Base-by-base conservation (phyloP, 1,140 invertebrate genomes). In the Drosophila jambulina region DNA sequence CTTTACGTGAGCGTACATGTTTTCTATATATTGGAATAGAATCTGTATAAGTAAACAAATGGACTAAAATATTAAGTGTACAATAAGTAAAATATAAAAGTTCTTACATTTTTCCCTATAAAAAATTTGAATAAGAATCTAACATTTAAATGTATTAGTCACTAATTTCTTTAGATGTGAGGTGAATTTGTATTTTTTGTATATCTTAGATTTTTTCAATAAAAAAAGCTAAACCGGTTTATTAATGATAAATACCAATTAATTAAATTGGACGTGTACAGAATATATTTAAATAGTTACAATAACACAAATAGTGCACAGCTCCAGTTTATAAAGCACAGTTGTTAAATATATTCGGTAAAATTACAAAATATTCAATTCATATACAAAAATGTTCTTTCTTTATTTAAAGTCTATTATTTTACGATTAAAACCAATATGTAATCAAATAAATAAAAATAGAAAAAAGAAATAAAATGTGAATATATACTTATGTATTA, bases 1-100 rank as follows among this genome's bases (percentile, higher is more conserved):
- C 19, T 79, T 75, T 78, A 63, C 80, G 69, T 90, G 64, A 91
- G 53, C 38, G 25, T 19, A 19, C 13, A 19, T 3, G 48, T 32
- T 51, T 51, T 19, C 5, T 19, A 51, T 9, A 19, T 49, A 27
- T 19, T 29, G 2, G 6, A 32, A 32, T 13, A 19, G 4, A 10
- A 51, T 51, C 5, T 2, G 17, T 29, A 29, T 29, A 51, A 29
- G 9, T 19, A 19, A 29, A 27, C 10, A 51, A 29, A 32, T 19
- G 17, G 4, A 4, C 48, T 29, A 49, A 19, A 49, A 49, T 29
- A 29, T 29, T 4, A 48, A 17, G 7, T 48, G 23, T 48, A 48
- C 7, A 48, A 25, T 48, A 48, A 17, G 15, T 25, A 48, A 25
- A 25, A 17, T 8, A 25, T 7, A 17, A 48, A 25, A 25, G 7